Evolutionary conservation across 2,888 invertebrate species (phyloP), one percentile per base, ranked within the genome.

Genomic region (Lepidochrysops patricia): DNA sequence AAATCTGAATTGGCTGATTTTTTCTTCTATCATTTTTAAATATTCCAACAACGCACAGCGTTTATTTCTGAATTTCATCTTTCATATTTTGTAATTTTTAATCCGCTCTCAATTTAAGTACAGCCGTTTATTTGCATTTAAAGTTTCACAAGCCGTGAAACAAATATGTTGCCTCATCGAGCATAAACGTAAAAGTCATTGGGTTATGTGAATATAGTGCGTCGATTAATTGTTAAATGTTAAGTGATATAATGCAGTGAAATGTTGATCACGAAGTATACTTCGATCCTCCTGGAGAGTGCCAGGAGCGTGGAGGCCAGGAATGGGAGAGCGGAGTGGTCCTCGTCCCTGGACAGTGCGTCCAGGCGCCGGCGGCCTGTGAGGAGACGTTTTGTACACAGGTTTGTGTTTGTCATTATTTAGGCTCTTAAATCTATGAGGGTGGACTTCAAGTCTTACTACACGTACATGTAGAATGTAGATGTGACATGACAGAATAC

Each of bases 191-290:
- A 54, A 32, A 54, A 54, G 54, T 54, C 15, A 54, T 54, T 54
- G 32, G 54, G n/a, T 54, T 19, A 12, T 23, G 23, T 7, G 23
- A 23, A 49, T 49, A 49, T 23, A 48, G 3, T 54, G 13, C 6
- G 9, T 26, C 19, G 12, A 56, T 15, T 23, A 25, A 15, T 13
- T 43, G 37, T 19, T 56, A 15, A 19, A 56, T 15, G 61, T 61
- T 54, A 27, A 59, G 48, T 62, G 57, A 52, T 32, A 58, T 52
- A n/a, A 2, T 64, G 61, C 54, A 58, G 61, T 50, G 75, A 82
- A 68, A 94, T 93, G 93, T 86, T 93, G 77, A 94, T 94, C 76
- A 93, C 93, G 23, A 91, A 93, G 74, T 94, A 93, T 71, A 94
- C 93, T n/a, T 91, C 93, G 57, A 89, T 94, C 62, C 75, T 94